Evolutionary conservation across 2,888 invertebrate genomes (phyloP).

Genomic region (Salticus scenicus): DNA sequence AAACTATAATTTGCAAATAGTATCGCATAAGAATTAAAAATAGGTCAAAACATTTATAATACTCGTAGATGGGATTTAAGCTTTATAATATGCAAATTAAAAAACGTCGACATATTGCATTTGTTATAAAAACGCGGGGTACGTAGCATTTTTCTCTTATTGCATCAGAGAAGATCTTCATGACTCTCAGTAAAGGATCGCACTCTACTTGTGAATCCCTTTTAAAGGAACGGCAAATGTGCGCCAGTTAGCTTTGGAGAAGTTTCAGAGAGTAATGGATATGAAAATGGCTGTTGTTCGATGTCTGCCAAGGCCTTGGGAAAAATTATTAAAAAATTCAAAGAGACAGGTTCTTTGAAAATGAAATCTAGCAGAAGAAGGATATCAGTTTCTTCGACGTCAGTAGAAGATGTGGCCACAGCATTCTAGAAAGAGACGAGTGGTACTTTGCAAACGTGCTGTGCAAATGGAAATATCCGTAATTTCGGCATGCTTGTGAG

Average conservation of each 20-base stretch:
- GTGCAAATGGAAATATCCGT: not conserved
- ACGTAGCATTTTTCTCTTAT: too few species aligned
- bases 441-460: not conserved
- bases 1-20: too few species aligned
- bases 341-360: not conserved
- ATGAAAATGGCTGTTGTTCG: not conserved
- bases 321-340: too few species aligned
- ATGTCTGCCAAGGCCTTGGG: too few species aligned
- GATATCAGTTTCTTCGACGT: not conserved
- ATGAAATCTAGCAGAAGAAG: not conserved
- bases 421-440: not conserved
- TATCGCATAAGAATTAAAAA: too few species aligned
- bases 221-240: not conserved
- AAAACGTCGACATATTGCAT: too few species aligned
- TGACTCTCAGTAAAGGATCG: too few species aligned
- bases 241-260: not conserved
- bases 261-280: not conserved
- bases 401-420: not conserved
- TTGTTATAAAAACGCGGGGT: too few species aligned
- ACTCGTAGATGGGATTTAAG: too few species aligned
- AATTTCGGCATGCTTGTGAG: not conserved
- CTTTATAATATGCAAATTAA: too few species aligned
- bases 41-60: too few species aligned
- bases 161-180: too few species aligned
- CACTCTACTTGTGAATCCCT: not conserved